Evolutionary conservation across 2,113 vertebrate species (phyloP), one percentile per base, ranked within the genome.

Genomic region (Andinoacara biseriatus): DNA sequence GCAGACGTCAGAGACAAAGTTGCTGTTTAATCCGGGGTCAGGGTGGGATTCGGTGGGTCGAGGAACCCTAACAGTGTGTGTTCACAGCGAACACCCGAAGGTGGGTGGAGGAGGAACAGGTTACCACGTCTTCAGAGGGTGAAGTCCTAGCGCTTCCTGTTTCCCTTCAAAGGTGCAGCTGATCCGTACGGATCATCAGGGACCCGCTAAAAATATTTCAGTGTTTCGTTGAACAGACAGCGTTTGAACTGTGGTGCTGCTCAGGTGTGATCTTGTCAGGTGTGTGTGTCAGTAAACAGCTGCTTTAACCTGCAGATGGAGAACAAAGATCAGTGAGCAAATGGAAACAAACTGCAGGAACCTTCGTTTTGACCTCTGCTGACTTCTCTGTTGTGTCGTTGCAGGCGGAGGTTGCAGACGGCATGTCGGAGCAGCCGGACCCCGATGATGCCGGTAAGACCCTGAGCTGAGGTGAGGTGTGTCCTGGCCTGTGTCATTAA

Each of bases 391-490:
- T 38, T 13, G 4, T 77, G 49, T n/a, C 78, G 43, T 80, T 40
- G 15, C 92, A 93, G 92, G 86, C 79, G 74, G 85, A 75, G 86
- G 86, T 40, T 4, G 49, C 83, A 33, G 87, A 72, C 76, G 40
- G 43, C 10, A 90, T 89, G 90, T 40, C 59, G 59, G 88, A 89
- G 80, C 88, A 84, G 82, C 59, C 10, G 10, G 87, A 91, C n/a
- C 58, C 74, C 0, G 91, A 87, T 0, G 90, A 92, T 26, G 59
- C 58, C 1, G 90, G 91, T 93, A 58, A 85, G 85, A 61, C 24
- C 54, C 52, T 38, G 40, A 67, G 22, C 3, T 11, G 63, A 46
- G 22, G 29, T 29, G 29, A 60, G 31, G 22, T 0, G 14, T 67
- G 22, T 15, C n/a, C 61, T 11, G 61, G 49, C 31, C 24, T 35